Evolutionary conservation across 2,113 vertebrate genomes (phyloP), one percentile per base, ranked within the genome.

Genomic region (Dolichallabes microphthalmus): DNA sequence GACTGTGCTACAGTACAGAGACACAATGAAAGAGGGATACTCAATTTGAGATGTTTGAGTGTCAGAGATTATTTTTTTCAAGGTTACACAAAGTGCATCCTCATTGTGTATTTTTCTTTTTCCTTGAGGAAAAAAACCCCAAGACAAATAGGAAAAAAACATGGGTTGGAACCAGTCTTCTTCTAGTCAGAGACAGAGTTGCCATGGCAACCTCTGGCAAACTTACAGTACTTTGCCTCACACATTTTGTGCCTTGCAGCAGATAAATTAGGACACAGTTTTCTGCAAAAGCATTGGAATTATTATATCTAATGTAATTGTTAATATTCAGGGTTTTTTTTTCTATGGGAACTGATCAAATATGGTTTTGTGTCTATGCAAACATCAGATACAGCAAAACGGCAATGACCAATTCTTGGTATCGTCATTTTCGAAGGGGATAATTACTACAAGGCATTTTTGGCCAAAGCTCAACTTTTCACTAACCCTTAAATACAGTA

Each of bases 121-220:
- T 57, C 19, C 27, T 77, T 85, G 66, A 63, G 30, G 8, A 17
- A 1, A n/a, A 79, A 71, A 82, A 27, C 64, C 1, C 58, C 20
- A 35, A 25, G 32, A 77, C 13, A 22, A 66, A 66, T 27, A 68
- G 45, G 64, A 13, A 81, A 84, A 84, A 88, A 75, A 78, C 82
- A 78, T 86, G 83, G 89, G 88, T 86, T 90, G 75, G 73, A 89
- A 89, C 84, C 86, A 86, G 69, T 66, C 79, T 86, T 74, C 35
- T 79, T 80, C 79, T 83, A 85, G 80, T 82, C 69, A 66, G 60
- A 78, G 76, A 86, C 88, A 52, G 63, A 85, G 88, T 89, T 89
- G 86, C 88, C 86, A 89, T 89, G 86, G 83, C 82, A 89, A 89
- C 88, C 66, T 55, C 82, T 83, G 88, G 86, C 86, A 89, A 87